These are phyloP conservation scores for Aphidoletes aphidimyza DNA, from an alignment of 2,888 invertebrate species.

Conservation along the genomic window DNA sequence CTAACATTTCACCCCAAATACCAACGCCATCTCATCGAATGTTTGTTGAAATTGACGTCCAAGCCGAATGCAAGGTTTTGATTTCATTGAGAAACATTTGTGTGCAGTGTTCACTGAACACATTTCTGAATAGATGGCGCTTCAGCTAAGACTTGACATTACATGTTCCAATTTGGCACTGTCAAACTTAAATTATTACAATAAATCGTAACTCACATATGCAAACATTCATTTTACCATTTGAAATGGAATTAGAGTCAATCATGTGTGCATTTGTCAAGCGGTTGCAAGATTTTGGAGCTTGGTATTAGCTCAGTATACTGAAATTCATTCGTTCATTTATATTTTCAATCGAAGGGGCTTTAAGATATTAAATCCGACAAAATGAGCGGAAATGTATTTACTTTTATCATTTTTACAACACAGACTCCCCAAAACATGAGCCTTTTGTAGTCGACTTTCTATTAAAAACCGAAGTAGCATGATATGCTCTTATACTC, in stretches of 20 bases:
- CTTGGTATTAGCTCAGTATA: background rate
- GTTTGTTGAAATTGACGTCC: no score
- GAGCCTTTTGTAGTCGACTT: background rate
- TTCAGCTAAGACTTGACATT: no score
- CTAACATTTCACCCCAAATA: no score
- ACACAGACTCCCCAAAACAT: background rate
- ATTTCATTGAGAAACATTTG: no score
- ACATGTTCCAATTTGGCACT: no score
- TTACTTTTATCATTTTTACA: constrained; percentile 15
- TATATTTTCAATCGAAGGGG: background rate
- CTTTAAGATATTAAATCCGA: background rate
- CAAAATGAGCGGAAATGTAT: background rate
- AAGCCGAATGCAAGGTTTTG: no score
- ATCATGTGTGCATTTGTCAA: background rate
- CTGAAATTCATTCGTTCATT: background rate
- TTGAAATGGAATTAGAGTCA: background rate
- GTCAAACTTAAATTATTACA: background rate
- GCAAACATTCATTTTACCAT: background rate
- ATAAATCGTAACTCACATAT: background rate
- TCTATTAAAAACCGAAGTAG: background rate
- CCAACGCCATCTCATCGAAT: no score
- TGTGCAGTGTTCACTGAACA: no score
- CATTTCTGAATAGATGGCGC: no score
- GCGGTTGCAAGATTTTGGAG: no score
- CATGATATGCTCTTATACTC: background rate